Evolutionary conservation across 2,113 vertebrate genomes (phyloP), one percentile per base, ranked within the genome.

Genomic region (Chionodraco myersi): DNA sequence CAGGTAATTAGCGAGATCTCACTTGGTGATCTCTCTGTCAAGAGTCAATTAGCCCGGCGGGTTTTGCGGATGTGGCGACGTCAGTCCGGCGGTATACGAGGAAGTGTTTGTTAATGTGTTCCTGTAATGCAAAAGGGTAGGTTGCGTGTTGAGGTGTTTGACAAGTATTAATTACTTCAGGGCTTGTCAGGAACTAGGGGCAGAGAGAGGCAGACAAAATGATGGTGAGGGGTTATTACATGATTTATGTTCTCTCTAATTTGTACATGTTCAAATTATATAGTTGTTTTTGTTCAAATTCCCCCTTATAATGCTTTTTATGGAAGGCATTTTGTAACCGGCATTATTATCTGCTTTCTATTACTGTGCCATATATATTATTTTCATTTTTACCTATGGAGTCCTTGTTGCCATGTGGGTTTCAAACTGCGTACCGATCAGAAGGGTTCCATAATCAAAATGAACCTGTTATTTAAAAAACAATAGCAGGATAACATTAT

Each of bases 81-180:
- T 34, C 66, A 86, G 87, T 88, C 82, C 92, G 95, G 94, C 15
- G 77, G 92, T 81, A 41, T 41, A 94, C 88, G 79, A 34, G 52
- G 77, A 67, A 1, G 66, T 74, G 66, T 81, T 81, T 88, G 75
- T 79, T 86, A 77, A 83, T 82, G 60, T 62, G 64, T 84, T 59
- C 48, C 76, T 80, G 54, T 77, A 53, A 77, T 71, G 54, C 26
- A 5, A 66, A 72, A 66, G 26, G 44, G 36, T 26, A 44, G 56
- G 5, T 64, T 52, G 21, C 41, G 14, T 47, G 53, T 93, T 30
- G 89, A 85, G 66, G 72, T 41, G 65, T 88, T 93, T 94, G 93
- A 92, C 92, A 93, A 93, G 92, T 94, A 93, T 94, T 95, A 95
- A 96, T 96, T 95, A 95, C 89, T 84, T 72, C 61, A 61, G 85